Evolutionary conservation across 2,797 vertebrate genomes (phyloP), one percentile per base, ranked within the genome.

Genomic region (Arrhamphus sclerolepis): DNA sequence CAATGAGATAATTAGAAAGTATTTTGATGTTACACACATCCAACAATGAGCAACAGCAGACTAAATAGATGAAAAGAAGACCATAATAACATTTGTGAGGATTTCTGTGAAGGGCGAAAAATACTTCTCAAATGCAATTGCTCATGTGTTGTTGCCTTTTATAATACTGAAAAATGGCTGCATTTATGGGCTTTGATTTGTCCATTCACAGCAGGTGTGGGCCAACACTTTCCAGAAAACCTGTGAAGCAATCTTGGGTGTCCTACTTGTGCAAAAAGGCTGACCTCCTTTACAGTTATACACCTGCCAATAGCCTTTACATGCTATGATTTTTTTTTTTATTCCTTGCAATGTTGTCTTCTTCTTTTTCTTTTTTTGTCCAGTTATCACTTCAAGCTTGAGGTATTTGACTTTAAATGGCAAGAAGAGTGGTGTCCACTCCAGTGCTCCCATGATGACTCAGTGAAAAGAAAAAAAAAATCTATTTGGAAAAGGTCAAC

Each of bases 381-480:
- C 66, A 75, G 52, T 84, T 81, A 70, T 75, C 70, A 75, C 62
- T 55, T 80, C 50, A 69, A 53, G 50, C 54, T 66, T 71, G 69
- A 80, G 28, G 40, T 56, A 60, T 54, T 62, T 68, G 55, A 53
- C 49, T 59, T 21, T 64, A 56, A 59, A 67, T 62, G 48, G 65
- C 47, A 48, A 50, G 47, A 9, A 70, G 67, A 47, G 39, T 54
- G 43, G 55, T 54, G 49, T 75, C 46, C 41, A 50, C 19, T 57
- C 2, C n/a, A 70, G 20, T 76, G 51, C 39, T 52, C 43, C 21
- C 13, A 57, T 58, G 40, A 74, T 53, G 50, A 26, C n/a, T 46
- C 34, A 29, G 39, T 40, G 26, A 62, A 65, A 20, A 39, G 2
- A 26, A 22, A 42, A 60, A 61, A 43, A 51, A 8, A 18, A 19